Evolutionary conservation across 2,888 invertebrate species (phyloP), one percentile per base, ranked within the genome.

Genomic region (Pyralis farinalis): DNA sequence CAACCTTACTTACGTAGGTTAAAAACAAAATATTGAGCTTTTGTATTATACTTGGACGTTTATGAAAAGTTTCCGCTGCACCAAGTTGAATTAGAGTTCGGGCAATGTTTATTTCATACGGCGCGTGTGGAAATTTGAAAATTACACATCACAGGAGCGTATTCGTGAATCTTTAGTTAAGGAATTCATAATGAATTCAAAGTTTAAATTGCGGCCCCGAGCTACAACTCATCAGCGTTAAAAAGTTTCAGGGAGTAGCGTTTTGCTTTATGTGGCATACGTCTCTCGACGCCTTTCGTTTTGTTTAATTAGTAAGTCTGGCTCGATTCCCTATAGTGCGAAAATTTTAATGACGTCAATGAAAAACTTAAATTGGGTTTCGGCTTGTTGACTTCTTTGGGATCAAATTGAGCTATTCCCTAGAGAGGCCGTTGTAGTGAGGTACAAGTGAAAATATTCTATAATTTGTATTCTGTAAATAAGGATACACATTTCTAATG

Each of bases 181-280:
- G 62, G 63, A 69, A 76, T 76, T 78, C 67, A 67, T 77, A 74
- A 74, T 78, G 69, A 75, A 74, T 76, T 72, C 72, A 69, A 75
- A 80, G 76, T 79, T 80, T 70, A 71, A 80, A 83, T 77, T 80
- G 72, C 70, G 60, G 71, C 71, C 65, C 60, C 51, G 49, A 73
- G 76, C 71, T 70, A 71, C 69, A 72, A 69, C 78, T 80, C 77
- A 82, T 83, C 81, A 80, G 58, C 68, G 67, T 79, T 80, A 78
- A 76, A 77, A 81, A 78, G 65, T 81, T 81, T 68, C 44, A 44
- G 51, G 48, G 58, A 64, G 65, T 59, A 59, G 53, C 61, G 58
- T 52, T 53, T 55, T 44, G 51, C 53, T 69, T 64, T 59, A 64
- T 58, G 61, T 56, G 44, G 61, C 65, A 70, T 67, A 66, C 67